These are phyloP conservation scores for Hycleus phaleratus DNA, from an alignment of 1,140 invertebrate species.

Conservation along the genomic window DNA sequence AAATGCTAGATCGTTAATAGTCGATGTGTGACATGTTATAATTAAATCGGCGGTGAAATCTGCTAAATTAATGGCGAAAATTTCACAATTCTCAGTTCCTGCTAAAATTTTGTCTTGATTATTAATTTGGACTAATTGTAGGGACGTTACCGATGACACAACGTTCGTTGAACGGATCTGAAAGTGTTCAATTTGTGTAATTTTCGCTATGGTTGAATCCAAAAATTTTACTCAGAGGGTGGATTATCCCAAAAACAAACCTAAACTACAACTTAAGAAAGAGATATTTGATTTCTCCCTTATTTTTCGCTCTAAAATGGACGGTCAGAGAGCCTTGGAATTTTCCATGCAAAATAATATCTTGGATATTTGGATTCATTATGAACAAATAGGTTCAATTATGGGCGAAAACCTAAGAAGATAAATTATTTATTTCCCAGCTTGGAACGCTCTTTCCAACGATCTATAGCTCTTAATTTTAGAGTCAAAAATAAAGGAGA, in stretches of 20 bases:
- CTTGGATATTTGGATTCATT: too few species aligned
- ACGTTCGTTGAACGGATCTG: slow-evolving; percentile 2
- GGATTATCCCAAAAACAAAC: neutral
- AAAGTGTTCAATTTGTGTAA: neutral
- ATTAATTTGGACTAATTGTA: slow-evolving; percentile 43
- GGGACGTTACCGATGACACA: slow-evolving; percentile 52
- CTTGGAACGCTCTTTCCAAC: neutral
- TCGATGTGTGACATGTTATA: slow-evolving; percentile 71
- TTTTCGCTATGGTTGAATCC: neutral
- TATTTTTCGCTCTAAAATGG: neutral
- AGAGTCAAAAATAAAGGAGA: too few species aligned
- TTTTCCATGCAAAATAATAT: too few species aligned
- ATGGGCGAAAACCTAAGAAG: too few species aligned
- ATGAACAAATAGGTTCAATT: too few species aligned
- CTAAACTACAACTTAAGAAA: neutral
- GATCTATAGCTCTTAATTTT: too few species aligned
- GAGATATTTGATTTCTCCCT: too few species aligned
- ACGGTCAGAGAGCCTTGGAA: too few species aligned
- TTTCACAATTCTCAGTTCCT: slow-evolving; percentile 71
- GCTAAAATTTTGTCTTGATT: slow-evolving; percentile 53
- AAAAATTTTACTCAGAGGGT: neutral
- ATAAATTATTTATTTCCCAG: neutral
- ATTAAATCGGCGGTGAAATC: slow-evolving; percentile 63
- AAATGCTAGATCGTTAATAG: slow-evolving; percentile 76
- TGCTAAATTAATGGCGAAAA: slow-evolving; percentile 67